Base-by-base conservation (phyloP, 1,140 invertebrate species). In the Philotrypesis tridentata region DNA sequence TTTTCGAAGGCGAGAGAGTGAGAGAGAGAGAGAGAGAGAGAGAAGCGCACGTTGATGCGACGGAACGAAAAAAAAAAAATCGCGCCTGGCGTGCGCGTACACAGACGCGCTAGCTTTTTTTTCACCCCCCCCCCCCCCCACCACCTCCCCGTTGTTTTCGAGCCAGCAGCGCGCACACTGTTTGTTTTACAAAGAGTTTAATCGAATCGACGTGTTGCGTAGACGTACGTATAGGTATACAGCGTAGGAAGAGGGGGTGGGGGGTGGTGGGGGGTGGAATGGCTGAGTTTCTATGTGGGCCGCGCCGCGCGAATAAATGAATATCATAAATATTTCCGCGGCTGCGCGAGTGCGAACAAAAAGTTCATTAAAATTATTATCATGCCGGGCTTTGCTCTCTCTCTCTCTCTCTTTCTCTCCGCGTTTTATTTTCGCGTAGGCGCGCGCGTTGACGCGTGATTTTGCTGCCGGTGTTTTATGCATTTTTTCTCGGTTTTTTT, bases 311-410 rank as follows among this genome's bases (percentile, higher is more conserved):
- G 65, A 76, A 76, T 81, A 81, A 68, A 81, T 70, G 70, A 75
- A 81, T 76, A 71, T 76, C 72, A 76, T 81, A 81, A 81, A 81
- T 76, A 76, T 75, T 76, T 76, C 63, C 23, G 43, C n/a, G 37
- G 21, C 33, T n/a, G 40, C n/a, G 11, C 40, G 21, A 29, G 67
- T 14, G 25, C 14, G 8, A 29, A 43, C 63, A 75, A 81, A 60
- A 81, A 81, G 73, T 70, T 40, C 61, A 74, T 80, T 80, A 80
- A 75, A 80, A 67, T 74, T 75, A 80, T 75, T 75, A 80, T 75
- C 71, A 68, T 37, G 55, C 43, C 3, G 33, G 29, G 21, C 33
- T 37, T 37, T 37, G 3, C 3, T n/a, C n/a, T n/a, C n/a, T n/a
- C n/a, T n/a, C n/a, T n/a, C n/a, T n/a, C n/a, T n/a, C n/a, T n/a